Evolutionary conservation across 2,888 invertebrate species (phyloP), one percentile per base, ranked within the genome.

Genomic region (Euzophera pinguis): DNA sequence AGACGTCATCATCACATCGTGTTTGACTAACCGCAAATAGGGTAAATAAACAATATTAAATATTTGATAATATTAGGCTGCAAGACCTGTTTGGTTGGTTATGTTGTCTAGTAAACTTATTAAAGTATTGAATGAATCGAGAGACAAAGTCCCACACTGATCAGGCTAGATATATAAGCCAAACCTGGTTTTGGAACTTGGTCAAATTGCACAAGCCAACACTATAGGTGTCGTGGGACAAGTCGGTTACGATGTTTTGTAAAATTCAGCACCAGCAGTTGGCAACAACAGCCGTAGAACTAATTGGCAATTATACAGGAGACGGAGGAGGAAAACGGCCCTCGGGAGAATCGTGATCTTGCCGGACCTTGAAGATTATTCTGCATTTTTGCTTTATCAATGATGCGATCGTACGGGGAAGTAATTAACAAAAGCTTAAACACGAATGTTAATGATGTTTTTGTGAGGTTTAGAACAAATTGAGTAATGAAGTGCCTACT

Each of bases 131-230:
- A 59, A 60, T 61, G 55, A 63, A 51, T 41, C 54, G 56, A 45
- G 55, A 38, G 45, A 42, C 51, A 51, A 41, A 42, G 49, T 43
- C 39, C 52, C 52, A 57, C 54, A 56, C 52, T 56, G 62, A 58
- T 54, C 52, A 53, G 54, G 62, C 56, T 61, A 64, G 53, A 54
- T 51, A 54, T n/a, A n/a, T 41, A 45, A 62, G 58, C 52, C 63
- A 22, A 22, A 22, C 22, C 22, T 56, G 61, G 65, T 66, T 56
- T 75, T 73, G 73, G 75, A 75, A 72, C 67, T 71, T 75, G 75
- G 73, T 75, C 72, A 77, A n/a, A 75, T 84, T 85, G 83, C 81
- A 82, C 82, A 83, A 83, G 79, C 71, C 76, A 78, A 80, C 70
- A 73, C 72, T 70, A 64, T 64, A 63, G 65, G 62, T 63, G 68